Evolutionary conservation across 2,113 vertebrate genomes (phyloP).

Genomic region (Hippocampus comes): DNA sequence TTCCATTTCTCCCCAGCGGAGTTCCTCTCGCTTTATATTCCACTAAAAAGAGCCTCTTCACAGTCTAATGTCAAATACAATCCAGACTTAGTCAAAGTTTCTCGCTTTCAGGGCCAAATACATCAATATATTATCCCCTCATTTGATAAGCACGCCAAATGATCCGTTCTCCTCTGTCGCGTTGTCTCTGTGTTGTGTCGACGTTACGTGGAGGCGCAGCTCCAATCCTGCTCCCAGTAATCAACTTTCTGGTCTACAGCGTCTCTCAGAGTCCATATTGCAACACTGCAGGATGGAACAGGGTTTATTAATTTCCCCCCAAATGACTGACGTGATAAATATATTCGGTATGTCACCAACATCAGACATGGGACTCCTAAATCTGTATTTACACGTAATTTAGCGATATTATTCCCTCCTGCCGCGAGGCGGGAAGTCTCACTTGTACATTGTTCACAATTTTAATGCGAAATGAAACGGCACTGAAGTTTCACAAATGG

Average conservation of each 20-base stretch:
- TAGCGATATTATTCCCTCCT: too few relatives aligned
- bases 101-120: neutral
- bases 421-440: too few relatives aligned
- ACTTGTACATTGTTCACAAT: too few relatives aligned
- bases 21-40: neutral
- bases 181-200: neutral
- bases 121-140: too few relatives aligned
- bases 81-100: neutral
- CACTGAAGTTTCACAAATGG: too few relatives aligned
- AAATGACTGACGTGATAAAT: too few relatives aligned
- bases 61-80: neutral
- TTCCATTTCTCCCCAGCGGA: neutral
- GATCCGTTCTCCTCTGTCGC: neutral
- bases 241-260: conserved; percentile 6
- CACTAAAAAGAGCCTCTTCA: neutral
- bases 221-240: neutral
- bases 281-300: neutral
- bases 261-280: conserved; percentile 7
- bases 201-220: neutral
- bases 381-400: too few relatives aligned
- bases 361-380: too few relatives aligned
- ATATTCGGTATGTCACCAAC: too few relatives aligned
- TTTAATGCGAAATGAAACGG: too few relatives aligned
- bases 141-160: neutral
- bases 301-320: too few relatives aligned